These are phyloP conservation scores for Rhinophrynus dorsalis DNA, from an alignment of 2,797 vertebrate genomes.

Conservation along the genomic window DNA sequence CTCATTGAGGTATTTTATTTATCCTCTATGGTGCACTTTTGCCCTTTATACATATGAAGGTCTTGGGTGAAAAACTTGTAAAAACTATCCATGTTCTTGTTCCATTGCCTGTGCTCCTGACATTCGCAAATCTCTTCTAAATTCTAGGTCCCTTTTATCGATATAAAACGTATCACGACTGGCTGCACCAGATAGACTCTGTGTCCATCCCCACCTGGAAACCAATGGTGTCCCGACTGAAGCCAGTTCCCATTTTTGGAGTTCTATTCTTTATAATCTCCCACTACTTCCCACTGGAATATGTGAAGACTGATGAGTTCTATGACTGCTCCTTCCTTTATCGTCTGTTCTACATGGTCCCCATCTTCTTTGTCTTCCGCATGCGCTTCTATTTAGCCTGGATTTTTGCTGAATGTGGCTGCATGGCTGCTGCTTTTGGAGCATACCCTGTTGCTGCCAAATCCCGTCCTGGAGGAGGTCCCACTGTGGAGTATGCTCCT, in stretches of 20 bases:
- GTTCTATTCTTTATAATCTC: constrained; percentile 79
- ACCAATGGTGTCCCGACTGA: constrained; percentile 77
- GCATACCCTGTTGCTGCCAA: constrained; percentile 82
- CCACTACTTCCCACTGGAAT: constrained; percentile 77
- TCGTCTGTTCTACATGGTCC: constrained; percentile 88
- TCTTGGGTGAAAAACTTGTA: too few relatives aligned
- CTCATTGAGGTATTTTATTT: too few relatives aligned
- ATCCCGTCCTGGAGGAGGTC: constrained; percentile 83
- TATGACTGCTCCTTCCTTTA: constrained; percentile 72
- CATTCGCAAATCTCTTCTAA: neutral
- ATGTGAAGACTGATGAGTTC: constrained; percentile 79
- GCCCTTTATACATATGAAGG: too few relatives aligned
- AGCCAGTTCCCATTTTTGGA: constrained; percentile 77
- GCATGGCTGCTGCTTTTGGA: constrained; percentile 85
- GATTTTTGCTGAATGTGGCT: constrained; percentile 84
- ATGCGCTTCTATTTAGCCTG: constrained; percentile 92
- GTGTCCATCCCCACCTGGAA: constrained; percentile 70
- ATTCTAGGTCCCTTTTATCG: constrained; percentile 85
- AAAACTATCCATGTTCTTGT: too few relatives aligned
- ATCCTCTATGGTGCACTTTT: too few relatives aligned
- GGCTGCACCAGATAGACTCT: constrained; percentile 78
- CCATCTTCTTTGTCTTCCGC: constrained; percentile 85
- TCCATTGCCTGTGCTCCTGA: too few relatives aligned
- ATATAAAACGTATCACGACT: constrained; percentile 83
- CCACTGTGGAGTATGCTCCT: constrained; percentile 72